A percentile compares a stretch with the other conserved stretches of the same genome.
These are phyloP conservation scores for Elanus axillaris DNA, from an alignment of 2,113 vertebrate species.

Conservation along the genomic window DNA sequence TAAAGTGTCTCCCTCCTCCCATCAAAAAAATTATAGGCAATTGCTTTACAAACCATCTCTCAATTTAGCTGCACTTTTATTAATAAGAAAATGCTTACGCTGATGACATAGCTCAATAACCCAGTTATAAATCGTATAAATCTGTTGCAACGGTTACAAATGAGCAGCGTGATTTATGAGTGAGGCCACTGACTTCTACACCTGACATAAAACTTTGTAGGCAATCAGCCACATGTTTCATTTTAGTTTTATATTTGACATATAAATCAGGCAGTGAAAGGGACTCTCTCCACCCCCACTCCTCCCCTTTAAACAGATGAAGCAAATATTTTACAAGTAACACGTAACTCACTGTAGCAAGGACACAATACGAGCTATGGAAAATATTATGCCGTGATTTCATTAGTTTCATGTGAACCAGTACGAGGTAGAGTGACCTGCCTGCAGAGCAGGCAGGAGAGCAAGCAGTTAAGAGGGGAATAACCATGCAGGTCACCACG, in stretches of 20 bases:
- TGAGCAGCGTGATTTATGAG: not conserved
- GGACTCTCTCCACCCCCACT: not conserved
- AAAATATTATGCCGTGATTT: conserved; percentile 25
- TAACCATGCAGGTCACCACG: not conserved
- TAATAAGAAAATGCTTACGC: not conserved
- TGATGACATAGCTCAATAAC: conserved; percentile 44
- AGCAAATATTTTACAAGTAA: conserved; percentile 32
- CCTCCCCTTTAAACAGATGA: not conserved
- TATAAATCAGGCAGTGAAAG: conserved; percentile 50
- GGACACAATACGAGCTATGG: conserved; percentile 12
- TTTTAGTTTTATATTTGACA: conserved; percentile 49
- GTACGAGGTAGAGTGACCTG: not conserved
- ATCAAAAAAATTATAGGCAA: not conserved
- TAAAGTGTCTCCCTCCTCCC: not conserved
- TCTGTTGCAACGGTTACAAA: conserved; percentile 8
- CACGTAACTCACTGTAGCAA: not conserved
- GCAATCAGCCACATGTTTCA: conserved; percentile 52
- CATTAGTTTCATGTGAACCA: not conserved
- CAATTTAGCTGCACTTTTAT: not conserved
- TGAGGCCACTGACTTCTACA: conserved; percentile 37
- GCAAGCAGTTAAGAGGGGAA: not conserved
- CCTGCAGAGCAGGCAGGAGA: not conserved
- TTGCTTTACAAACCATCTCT: conserved; percentile 3
- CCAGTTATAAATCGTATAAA: not conserved
- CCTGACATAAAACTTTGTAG: conserved; percentile 59